phyloP scores from a whole-genome alignment of 2,888 invertebrate species.

The Dinocampus coccinellae region DNA sequence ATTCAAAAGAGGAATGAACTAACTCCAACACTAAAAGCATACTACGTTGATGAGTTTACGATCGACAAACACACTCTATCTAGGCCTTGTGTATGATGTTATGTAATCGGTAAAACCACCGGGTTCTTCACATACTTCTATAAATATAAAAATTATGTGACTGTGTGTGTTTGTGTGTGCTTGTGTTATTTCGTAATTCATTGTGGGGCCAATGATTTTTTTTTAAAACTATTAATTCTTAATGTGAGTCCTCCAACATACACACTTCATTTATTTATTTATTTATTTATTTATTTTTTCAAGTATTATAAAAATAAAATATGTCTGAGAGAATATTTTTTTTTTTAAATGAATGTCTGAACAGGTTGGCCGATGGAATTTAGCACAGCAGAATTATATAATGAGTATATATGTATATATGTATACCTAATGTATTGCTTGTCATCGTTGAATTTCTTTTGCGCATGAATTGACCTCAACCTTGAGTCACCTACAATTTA shows the following conservation, averaged over 20 bases:
- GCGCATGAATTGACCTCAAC: conserved; percentile 34
- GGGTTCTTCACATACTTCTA: conserved; percentile 17
- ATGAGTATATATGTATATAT: conserved; percentile 21
- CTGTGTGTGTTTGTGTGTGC: too few relatives aligned
- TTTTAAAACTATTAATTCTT: too few relatives aligned
- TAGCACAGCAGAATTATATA: conserved; percentile 38
- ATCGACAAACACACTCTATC: background rate
- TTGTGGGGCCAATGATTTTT: background rate
- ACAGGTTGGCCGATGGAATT: conserved; percentile 35
- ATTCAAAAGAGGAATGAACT: too few relatives aligned
- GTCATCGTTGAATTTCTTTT: conserved; percentile 24
- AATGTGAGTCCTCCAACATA: conserved; percentile 3
- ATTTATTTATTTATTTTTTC: too few relatives aligned
- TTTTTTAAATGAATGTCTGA: conserved; percentile 4
- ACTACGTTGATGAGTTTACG: background rate
- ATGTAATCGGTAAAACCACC: conserved; percentile 43
- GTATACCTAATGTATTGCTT: too few relatives aligned
- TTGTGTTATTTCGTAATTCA: conserved; percentile 41
- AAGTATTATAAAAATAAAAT: background rate
- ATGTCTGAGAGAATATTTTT: background rate
- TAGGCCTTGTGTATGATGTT: conserved; percentile 16
- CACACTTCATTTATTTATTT: too few relatives aligned
- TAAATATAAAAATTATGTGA: too few relatives aligned
- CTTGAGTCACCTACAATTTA: conserved; percentile 32
- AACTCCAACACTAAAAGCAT: too few relatives aligned